These are phyloP conservation scores for Emmelina monodactyla DNA, from an alignment of 2,888 invertebrate species.

Conservation along the genomic window DNA sequence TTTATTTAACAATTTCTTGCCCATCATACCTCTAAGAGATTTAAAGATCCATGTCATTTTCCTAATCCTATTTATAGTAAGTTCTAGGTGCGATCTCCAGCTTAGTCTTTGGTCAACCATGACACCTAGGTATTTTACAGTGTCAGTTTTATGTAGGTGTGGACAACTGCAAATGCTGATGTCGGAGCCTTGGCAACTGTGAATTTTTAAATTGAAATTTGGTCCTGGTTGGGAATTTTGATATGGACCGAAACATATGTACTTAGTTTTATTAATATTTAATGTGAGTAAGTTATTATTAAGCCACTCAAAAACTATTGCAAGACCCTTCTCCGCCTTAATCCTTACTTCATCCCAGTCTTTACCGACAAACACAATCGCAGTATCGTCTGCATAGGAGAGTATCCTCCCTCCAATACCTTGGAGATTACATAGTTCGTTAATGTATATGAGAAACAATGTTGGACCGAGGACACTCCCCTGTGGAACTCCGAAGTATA, in stretches of 20 bases:
- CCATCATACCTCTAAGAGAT: too few relatives aligned
- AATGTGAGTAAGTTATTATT: slow-evolving; percentile 4
- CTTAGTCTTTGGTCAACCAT: slow-evolving; percentile 1
- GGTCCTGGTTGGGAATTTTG: neutral
- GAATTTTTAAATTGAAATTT: neutral
- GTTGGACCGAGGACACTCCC: slow-evolving; percentile 12
- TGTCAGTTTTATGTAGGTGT: neutral
- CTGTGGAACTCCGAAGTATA: slow-evolving; percentile 8
- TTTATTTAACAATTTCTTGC: neutral
- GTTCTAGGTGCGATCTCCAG: slow-evolving; percentile 3
- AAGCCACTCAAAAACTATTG: slow-evolving; percentile 2
- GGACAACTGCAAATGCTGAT: too few relatives aligned
- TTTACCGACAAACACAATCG: slow-evolving; percentile 1
- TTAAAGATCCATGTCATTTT: too few relatives aligned
- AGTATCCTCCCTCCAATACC: neutral
- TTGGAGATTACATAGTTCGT: slow-evolving; percentile 9
- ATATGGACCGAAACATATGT: slow-evolving; percentile 2
- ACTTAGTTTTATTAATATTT: slow-evolving; percentile 7
- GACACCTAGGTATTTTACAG: slow-evolving; percentile 1
- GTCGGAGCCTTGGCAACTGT: neutral
- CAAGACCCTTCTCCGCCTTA: slow-evolving; percentile 4
- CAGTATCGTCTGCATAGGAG: slow-evolving; percentile 7
- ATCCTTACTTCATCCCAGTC: slow-evolving; percentile 1
- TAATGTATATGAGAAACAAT: slow-evolving; percentile 10
- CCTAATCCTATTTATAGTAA: slow-evolving; percentile 3